Base-by-base conservation (phyloP, 2,888 invertebrate species). In the Mesochorus sp. region DNA sequence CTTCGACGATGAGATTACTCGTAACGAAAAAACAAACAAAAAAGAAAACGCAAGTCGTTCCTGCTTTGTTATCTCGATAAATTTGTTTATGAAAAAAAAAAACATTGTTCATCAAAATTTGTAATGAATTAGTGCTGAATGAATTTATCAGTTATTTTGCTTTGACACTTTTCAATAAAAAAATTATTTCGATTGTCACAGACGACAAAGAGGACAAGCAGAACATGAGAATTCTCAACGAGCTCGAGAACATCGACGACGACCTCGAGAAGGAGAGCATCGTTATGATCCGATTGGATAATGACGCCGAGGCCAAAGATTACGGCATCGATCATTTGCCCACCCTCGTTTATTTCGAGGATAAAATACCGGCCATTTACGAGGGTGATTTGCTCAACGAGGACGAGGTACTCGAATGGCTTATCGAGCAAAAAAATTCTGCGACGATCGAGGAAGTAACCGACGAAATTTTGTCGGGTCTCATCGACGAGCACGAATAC, bases 391-490 rank as follows among this genome's bases (percentile, higher is more conserved):
- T 97, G 0, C 95, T 97, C 93, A 97, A 97, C 87, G 97, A 97
- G 91, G 96, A 97, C 72, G 96, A 97, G 92, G 97, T 97, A 3
- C 91, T 97, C n/a, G 94, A 95, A 84, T 97, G 97, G 97, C 91
- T 96, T 0, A 93, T 97, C 80, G 94, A 97, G 83, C 97, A 97
- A 88, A 97, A 97, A 91, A 95, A 95, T 87, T 95, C 95, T 0
- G 97, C 97, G 5, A 98, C 97, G 3, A 98, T 98, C 85, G 98
- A 98, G 92, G 97, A 97, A 92, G 97, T 98, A 42, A 97, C 97
- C 2, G 97, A 97, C 90, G 97, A 97, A 92, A 97, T 98, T 85
- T 91, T 98, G 24, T 93, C 94, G 77, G 95, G 96, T 86, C 93
- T 98, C 24, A 96, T 98, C 84, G 96, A 96, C 81, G 96, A 97